A percentile compares a stretch with the other conserved stretches of the same genome.
Conservation (phyloP, 2,797 vertebrate genomes). For the Mormyrus hasselquistii region DNA sequence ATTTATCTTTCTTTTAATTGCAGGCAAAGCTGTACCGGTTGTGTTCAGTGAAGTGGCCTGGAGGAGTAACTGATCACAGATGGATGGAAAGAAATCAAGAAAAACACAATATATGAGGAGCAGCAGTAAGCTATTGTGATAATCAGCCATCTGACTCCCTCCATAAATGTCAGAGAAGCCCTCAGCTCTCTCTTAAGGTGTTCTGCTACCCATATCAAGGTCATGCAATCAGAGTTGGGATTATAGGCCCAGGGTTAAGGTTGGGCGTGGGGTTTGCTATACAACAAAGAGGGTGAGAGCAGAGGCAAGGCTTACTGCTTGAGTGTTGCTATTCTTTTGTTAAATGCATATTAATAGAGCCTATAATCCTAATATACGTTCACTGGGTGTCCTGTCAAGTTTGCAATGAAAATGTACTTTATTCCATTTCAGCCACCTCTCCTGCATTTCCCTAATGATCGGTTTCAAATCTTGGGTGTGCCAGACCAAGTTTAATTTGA, state of each 20-base stretch:
- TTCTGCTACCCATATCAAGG: neutral
- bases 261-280: neutral
- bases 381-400: neutral
- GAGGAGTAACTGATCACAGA: neutral
- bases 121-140: neutral
- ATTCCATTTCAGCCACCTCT: neutral
- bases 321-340: neutral
- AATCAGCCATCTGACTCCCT: neutral
- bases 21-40: neutral
- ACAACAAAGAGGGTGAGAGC: neutral
- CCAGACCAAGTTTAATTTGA: conserved; percentile 5
- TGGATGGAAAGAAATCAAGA: neutral
- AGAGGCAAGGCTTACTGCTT: neutral
- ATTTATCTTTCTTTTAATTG: neutral
- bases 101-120: neutral
- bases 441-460: neutral
- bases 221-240: neutral
- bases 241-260: neutral
- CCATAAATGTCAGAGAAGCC: neutral
- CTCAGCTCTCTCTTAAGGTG: neutral
- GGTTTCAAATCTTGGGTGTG: neutral
- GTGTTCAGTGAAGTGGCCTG: neutral
- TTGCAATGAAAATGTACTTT: neutral
- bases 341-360: neutral
- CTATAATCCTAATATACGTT: neutral